phyloP scores from a whole-genome alignment of 2,113 vertebrate genomes.

The Sander vitreus region DNA sequence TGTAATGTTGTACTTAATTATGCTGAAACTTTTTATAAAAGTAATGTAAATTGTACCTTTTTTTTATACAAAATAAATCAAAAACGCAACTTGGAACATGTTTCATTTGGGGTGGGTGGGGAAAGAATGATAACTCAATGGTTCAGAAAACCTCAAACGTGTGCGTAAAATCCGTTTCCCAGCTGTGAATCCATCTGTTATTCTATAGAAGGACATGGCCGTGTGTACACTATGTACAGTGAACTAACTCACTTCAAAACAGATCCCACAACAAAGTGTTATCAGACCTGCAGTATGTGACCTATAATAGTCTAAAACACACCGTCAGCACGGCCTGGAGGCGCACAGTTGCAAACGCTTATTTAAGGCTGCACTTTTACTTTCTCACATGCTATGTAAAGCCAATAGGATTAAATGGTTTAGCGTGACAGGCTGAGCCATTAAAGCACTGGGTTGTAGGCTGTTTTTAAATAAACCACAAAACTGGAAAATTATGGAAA shows the following conservation, averaged over 20 bases:
- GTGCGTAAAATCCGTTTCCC: slow-evolving; percentile 43
- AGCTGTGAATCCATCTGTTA: slow-evolving; percentile 22
- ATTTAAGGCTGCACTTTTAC: slow-evolving; percentile 62
- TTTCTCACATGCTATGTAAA: slow-evolving; percentile 63
- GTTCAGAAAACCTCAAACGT: neutral
- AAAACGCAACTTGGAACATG: slow-evolving; percentile 91
- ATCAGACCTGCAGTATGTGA: slow-evolving; percentile 47
- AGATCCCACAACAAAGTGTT: slow-evolving; percentile 45
- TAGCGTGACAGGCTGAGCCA: slow-evolving; percentile 49
- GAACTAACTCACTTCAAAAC: slow-evolving; percentile 20
- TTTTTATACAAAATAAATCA: slow-evolving; percentile 98
- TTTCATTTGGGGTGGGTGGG: slow-evolving; percentile 54
- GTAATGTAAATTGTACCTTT: slow-evolving; percentile 99
- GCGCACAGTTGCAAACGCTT: slow-evolving; percentile 27
- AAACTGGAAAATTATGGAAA: slow-evolving; percentile 30
- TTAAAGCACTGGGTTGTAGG: slow-evolving; percentile 12
- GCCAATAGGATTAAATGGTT: slow-evolving; percentile 69
- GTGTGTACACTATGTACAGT: neutral
- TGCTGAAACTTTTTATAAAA: slow-evolving; percentile 99
- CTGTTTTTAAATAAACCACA: neutral
- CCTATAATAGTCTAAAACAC: slow-evolving; percentile 16
- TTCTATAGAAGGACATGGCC: neutral
- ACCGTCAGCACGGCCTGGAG: slow-evolving; percentile 33
- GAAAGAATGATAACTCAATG: neutral
- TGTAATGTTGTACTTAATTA: slow-evolving; percentile 99